Base-by-base conservation (phyloP, 2,888 invertebrate species). In the Bombyx huttoni region DNA sequence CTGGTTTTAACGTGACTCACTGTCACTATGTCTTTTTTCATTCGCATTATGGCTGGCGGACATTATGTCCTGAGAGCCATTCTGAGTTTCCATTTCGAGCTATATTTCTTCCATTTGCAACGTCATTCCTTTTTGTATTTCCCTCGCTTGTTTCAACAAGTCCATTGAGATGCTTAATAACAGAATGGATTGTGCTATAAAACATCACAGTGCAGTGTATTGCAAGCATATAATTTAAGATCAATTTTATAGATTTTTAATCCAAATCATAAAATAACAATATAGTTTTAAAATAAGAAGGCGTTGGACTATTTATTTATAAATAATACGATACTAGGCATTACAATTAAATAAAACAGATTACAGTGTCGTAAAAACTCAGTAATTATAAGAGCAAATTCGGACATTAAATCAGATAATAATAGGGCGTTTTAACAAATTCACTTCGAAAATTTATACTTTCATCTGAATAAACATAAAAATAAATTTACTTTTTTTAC, bases 31-130 rank as follows among this genome's bases (percentile, higher is more conserved):
- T 73, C 72, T 77, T 80, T 81, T 81, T 80, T 78, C 67, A 64
- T 64, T 68, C 62, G 63, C 67, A 40, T 40, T 40, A 40, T 40
- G 58, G 59, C 66, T 65, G 61, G 62, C 68, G 69, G 63, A 75
- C 73, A 75, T 81, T 77, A 79, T 73, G 67, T 68, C 64, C 66
- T 67, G 58, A 75, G 72, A 78, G 74, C 70, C 69, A 76, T 79
- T 80, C 60, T 61, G 65, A 65, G 68, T 63, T 68, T 67, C 69
- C 68, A 73, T 76, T 75, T 65, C 65, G 57, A 66, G 72, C 68
- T 70, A 81, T 81, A 78, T 76, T 76, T 81, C 73, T 76, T 73
- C 67, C 66, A 77, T 76, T 78, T 73, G 73, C 73, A 68, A 71
- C 69, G 73, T 75, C 71, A 72, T 73, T 77, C 68, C 69, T 75